Conservation (phyloP, 2,888 invertebrate species). For the Tetropium fuscum region DNA sequence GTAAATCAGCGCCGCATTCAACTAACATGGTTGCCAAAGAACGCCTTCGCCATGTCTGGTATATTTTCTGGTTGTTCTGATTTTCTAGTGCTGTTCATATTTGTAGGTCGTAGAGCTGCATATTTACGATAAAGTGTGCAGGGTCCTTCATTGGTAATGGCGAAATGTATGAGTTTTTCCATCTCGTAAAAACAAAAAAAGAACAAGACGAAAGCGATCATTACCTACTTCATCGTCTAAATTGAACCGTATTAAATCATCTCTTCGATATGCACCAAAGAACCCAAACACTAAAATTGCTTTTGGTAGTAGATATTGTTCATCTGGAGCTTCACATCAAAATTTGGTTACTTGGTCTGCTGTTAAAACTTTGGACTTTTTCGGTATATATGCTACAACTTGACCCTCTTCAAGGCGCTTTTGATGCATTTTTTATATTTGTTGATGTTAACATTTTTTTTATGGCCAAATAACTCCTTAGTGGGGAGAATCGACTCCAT, state of each 20-base stretch:
- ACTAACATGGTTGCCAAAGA: too few relatives aligned
- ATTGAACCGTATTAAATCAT: not conserved
- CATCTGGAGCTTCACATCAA: conserved; percentile 3
- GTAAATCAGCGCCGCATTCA: too few relatives aligned
- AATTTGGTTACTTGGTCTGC: conserved; percentile 4
- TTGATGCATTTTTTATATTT: too few relatives aligned
- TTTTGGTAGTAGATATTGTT: too few relatives aligned
- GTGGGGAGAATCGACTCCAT: not conserved
- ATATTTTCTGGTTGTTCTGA: not conserved
- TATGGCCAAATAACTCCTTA: not conserved
- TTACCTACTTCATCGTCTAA: conserved; percentile 2
- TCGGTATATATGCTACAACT: not conserved
- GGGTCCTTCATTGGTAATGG: conserved; percentile 1
- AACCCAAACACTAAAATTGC: too few relatives aligned
- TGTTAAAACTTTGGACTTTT: not conserved
- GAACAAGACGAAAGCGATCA: not conserved
- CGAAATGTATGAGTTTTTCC: too few relatives aligned
- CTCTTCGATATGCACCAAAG: not conserved
- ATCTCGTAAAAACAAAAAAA: not conserved
- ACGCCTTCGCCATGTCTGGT: not conserved
- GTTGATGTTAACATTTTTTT: too few relatives aligned
- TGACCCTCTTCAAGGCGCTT: not conserved
- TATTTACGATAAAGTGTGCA: not conserved
- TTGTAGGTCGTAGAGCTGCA: too few relatives aligned
- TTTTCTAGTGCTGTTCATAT: not conserved